Conservation (phyloP, 2,888 invertebrate genomes). For the Aphelenchoides bicaudatus region DNA sequence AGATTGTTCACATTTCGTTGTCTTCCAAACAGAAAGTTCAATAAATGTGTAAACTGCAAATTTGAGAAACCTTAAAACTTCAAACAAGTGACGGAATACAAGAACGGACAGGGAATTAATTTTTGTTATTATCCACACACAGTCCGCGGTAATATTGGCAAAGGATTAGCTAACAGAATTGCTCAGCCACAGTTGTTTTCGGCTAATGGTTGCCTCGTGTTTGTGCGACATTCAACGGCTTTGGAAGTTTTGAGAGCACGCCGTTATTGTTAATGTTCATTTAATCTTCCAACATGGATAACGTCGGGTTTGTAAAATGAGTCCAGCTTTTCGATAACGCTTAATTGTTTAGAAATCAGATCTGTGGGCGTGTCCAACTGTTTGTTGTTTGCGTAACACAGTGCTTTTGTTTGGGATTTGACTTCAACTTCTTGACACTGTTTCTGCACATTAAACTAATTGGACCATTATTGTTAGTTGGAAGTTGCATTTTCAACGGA, state of each 20-base stretch:
- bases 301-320: not conserved
- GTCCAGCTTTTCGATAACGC: not conserved
- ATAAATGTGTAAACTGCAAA: no score
- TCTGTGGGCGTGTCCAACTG: conserved; percentile 8
- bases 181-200: no score
- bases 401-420: not conserved
- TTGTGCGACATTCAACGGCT: not conserved
- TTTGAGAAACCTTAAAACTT: no score
- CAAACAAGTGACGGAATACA: no score
- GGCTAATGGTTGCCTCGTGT: not conserved
- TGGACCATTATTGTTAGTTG: conserved; percentile 8
- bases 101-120: no score
- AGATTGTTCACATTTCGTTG: no score
- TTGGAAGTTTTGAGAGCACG: no score
- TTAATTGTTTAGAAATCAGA: conserved; percentile 1
- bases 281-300: conserved; percentile 4
- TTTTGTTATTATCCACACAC: no score
- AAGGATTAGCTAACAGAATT: no score
- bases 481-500: conserved; percentile 5
- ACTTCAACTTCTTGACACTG: not conserved
- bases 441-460: not conserved
- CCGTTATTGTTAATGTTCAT: no score
- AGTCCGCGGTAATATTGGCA: no score
- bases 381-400: conserved; percentile 5
- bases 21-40: no score